phyloP scores from a whole-genome alignment of 2,888 invertebrate genomes.

The Corythucha ciliata region DNA sequence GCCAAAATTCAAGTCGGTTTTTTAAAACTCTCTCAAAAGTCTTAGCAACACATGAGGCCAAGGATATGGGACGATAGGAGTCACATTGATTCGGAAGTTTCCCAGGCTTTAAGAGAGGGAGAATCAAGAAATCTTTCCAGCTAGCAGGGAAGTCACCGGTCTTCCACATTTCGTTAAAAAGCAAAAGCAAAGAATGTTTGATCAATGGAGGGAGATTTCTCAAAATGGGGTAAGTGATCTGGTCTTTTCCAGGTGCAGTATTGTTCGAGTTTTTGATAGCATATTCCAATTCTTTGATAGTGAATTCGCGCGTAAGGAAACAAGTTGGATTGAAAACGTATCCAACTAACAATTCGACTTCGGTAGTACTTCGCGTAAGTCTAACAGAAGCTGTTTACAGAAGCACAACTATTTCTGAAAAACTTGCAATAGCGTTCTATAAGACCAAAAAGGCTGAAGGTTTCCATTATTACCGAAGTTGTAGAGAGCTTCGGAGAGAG shows the following conservation, averaged over 20 bases:
- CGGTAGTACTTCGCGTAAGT: too few species aligned
- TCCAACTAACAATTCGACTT: too few species aligned
- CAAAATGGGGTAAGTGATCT: background rate
- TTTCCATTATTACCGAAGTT: too few species aligned
- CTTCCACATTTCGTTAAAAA: constrained; percentile 1
- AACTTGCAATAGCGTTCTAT: too few species aligned
- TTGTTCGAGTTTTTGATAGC: too few species aligned
- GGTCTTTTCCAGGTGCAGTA: constrained; percentile 5
- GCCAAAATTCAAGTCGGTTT: background rate
- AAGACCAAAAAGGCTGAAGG: too few species aligned
- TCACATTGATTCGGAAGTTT: background rate
- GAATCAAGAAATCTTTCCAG: background rate
- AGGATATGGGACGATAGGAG: constrained; percentile 2
- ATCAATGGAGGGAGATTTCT: background rate
- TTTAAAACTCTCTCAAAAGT: constrained; percentile 1
- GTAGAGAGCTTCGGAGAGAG: too few species aligned
- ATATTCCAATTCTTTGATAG: too few species aligned
- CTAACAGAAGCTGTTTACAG: too few species aligned
- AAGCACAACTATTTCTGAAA: too few species aligned
- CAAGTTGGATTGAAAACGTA: too few species aligned
- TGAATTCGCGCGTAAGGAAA: too few species aligned
- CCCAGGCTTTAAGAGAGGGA: background rate
- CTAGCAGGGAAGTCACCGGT: background rate
- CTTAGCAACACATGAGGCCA: constrained; percentile 8
- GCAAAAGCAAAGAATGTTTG: background rate